Evolutionary conservation across 2,888 invertebrate genomes (phyloP).

Genomic region (Lycocerus yunnanus): DNA sequence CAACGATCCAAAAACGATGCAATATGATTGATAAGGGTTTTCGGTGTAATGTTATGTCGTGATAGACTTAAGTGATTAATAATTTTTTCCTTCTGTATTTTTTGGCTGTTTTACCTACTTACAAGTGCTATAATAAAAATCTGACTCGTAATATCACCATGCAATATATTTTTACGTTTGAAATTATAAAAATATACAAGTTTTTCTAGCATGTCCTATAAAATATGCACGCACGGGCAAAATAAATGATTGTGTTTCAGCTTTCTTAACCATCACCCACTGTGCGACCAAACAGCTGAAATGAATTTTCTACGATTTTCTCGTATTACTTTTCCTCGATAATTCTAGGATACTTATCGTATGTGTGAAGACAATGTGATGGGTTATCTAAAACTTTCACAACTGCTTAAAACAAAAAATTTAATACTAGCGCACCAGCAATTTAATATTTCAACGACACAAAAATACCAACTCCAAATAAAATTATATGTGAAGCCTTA

Average conservation of each 20-base stretch:
- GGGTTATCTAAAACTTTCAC: conserved; percentile 8
- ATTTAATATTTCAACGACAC: background rate
- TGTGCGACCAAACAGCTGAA: conserved; percentile 28
- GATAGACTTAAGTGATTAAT: background rate
- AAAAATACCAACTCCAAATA: background rate
- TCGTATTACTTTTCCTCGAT: conserved; percentile 15
- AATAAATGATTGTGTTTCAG: conserved; percentile 33
- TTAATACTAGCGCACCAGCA: background rate
- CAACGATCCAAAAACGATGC: background rate
- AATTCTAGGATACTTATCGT: conserved; percentile 12
- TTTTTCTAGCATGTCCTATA: conserved; percentile 36
- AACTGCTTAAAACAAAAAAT: conserved; percentile 1
- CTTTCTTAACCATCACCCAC: conserved; percentile 26
- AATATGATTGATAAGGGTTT: background rate
- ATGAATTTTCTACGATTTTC: conserved; percentile 27
- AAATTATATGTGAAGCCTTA: background rate
- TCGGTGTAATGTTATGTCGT: background rate
- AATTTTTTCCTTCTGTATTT: conserved; percentile 8
- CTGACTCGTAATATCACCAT: conserved; percentile 45
- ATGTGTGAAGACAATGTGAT: conserved; percentile 19
- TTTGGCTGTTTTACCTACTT: background rate
- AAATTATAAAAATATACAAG: conserved; percentile 52
- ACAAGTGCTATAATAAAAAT: conserved; percentile 22
- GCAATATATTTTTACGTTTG: conserved; percentile 48
- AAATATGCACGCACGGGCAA: conserved; percentile 50